A percentile compares a stretch with the other conserved stretches of the same genome.
Evolutionary conservation across 2,888 invertebrate species (phyloP).

Genomic region (Lepidonotus clava): DNA sequence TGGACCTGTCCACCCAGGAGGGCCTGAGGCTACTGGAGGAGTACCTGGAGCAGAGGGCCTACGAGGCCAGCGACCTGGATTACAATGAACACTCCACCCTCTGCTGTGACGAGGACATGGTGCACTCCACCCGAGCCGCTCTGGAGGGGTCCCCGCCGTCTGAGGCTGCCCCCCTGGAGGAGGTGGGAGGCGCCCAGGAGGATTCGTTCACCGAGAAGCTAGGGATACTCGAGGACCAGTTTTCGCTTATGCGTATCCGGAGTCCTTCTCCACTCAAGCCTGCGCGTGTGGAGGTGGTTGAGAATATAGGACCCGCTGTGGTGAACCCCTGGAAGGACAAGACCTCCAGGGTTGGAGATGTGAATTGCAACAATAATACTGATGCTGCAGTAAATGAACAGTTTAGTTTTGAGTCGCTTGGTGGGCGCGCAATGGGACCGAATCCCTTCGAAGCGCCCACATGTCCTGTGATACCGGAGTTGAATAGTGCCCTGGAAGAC

Average conservation of each 20-base stretch:
- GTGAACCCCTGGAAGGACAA: neutral
- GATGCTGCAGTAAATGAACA: neutral
- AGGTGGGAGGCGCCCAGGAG: neutral
- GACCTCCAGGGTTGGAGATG: neutral
- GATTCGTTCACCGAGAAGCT: neutral
- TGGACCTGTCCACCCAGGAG: conserved; percentile 87
- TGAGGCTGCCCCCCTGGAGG: neutral
- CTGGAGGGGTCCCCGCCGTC: neutral
- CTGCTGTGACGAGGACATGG: neutral
- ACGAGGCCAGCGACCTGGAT: neutral
- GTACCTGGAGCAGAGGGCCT: conserved; percentile 82
- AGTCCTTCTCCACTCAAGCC: neutral
- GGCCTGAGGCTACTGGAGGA: conserved; percentile 89
- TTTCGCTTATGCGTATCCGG: neutral
- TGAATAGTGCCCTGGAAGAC: neutral
- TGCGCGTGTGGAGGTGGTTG: neutral
- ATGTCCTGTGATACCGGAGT: neutral
- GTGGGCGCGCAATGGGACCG: neutral
- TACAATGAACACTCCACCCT: neutral
- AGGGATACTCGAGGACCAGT: neutral
- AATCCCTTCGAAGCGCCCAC: neutral
- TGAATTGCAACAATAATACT: neutral
- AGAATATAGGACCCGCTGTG: neutral
- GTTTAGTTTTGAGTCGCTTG: neutral
- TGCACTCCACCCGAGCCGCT: neutral